phyloP scores from a whole-genome alignment of 2,113 vertebrate genomes.

The Anser brachyrhynchus region DNA sequence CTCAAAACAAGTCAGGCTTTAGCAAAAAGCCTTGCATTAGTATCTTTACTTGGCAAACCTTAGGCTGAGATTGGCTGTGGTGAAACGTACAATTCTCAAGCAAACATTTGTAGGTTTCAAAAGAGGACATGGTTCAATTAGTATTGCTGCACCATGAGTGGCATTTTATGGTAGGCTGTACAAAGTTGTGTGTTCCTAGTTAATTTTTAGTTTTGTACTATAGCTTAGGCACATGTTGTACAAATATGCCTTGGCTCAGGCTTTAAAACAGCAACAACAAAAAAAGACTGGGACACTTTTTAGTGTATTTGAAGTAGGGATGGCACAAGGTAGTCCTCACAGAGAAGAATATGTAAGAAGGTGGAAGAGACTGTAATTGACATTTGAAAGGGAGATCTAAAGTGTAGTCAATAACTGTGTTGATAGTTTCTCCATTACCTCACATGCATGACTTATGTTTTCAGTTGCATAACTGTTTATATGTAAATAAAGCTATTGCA shows the following conservation, averaged over 20 bases:
- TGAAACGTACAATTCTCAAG: not conserved
- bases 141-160: not conserved
- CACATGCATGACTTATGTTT: constrained; percentile 18
- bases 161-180: not conserved
- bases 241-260: not conserved
- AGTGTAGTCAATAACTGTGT: not conserved
- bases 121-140: constrained; percentile 35
- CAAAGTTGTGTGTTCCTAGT: not conserved
- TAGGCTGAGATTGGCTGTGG: not conserved
- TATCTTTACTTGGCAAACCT: not conserved
- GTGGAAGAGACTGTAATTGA: not conserved
- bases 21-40: not conserved
- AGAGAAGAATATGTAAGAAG: not conserved
- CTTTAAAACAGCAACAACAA: not conserved
- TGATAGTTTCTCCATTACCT: constrained; percentile 16
- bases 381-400: not conserved
- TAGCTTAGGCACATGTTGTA: not conserved
- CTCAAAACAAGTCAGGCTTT: not conserved
- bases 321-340: not conserved
- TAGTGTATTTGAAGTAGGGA: not conserved
- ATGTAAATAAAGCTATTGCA: constrained; percentile 34
- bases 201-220: constrained; percentile 40
- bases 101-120: constrained; percentile 42
- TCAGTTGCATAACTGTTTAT: constrained; percentile 30
- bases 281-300: not conserved